A percentile compares a stretch with the other conserved stretches of the same genome.
Evolutionary conservation across 2,113 vertebrate genomes (phyloP).

Genomic region (Bubo blakistoni): DNA sequence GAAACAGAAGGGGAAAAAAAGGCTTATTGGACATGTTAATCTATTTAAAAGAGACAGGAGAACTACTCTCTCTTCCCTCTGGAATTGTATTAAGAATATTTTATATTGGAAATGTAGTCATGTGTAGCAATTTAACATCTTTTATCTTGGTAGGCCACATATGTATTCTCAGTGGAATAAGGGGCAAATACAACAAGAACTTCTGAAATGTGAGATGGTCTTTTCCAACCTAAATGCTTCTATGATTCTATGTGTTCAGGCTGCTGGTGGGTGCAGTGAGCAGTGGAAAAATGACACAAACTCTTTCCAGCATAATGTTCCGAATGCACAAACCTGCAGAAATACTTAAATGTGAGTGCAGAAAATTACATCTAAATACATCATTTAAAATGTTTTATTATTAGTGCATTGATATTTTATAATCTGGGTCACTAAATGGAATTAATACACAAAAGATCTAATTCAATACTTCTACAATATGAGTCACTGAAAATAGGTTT

Average conservation of each 20-base stretch:
- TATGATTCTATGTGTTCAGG: slow-evolving; percentile 4
- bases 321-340: background rate
- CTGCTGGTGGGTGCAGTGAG: slow-evolving; percentile 18
- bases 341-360: slow-evolving; percentile 39
- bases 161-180: slow-evolving; percentile 49
- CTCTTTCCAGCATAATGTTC: slow-evolving; percentile 66
- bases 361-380: slow-evolving; percentile 19
- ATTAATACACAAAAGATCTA: background rate
- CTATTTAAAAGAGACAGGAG: background rate
- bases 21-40: slow-evolving; percentile 20
- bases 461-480: background rate
- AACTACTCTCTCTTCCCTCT: background rate
- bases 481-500: background rate
- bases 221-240: background rate
- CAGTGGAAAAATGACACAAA: slow-evolving; percentile 67
- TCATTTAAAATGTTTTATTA: background rate
- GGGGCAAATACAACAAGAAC: slow-evolving; percentile 42
- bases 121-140: slow-evolving; percentile 40
- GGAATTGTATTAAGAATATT: slow-evolving; percentile 50
- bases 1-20: background rate
- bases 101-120: slow-evolving; percentile 33
- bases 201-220: slow-evolving; percentile 19
- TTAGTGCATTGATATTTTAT: background rate
- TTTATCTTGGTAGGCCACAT: slow-evolving; percentile 11
- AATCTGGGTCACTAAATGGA: background rate